Conservation (phyloP, 2,113 vertebrate genomes). For the Chloebia gouldiae region DNA sequence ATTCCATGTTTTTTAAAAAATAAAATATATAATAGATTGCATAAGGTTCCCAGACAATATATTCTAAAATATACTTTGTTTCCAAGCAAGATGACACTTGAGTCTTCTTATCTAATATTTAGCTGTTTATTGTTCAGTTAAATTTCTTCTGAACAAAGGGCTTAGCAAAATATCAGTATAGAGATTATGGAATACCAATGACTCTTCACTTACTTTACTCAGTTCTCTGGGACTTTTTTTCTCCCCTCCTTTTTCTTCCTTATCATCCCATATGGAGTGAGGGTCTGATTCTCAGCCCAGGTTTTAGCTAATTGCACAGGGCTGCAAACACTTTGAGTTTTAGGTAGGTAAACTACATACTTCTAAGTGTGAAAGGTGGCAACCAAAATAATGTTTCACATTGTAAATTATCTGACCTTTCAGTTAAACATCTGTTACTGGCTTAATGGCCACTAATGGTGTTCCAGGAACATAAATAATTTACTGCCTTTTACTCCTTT, state of each 20-base stretch:
- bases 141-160: not conserved
- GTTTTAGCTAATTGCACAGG: not conserved
- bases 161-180: not conserved
- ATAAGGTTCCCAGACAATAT: not conserved
- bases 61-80: not conserved
- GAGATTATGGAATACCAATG: not conserved
- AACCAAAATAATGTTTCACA: not conserved
- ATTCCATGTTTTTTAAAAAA: not conserved
- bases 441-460: not conserved
- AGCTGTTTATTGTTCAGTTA: not conserved
- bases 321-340: not conserved
- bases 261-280: not conserved
- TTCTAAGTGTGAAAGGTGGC: not conserved
- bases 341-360: not conserved
- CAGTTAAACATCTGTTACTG: not conserved
- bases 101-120: not conserved
- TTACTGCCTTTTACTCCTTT: not conserved
- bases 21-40: not conserved
- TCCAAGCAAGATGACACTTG: not conserved
- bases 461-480: not conserved
- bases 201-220: not conserved
- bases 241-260: not conserved
- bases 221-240: not conserved
- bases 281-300: not conserved
- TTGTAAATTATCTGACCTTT: slow-evolving; percentile 27